Evolutionary conservation across 2,797 vertebrate genomes (phyloP), one percentile per base, ranked within the genome.

Genomic region (Saxicola maurus): DNA sequence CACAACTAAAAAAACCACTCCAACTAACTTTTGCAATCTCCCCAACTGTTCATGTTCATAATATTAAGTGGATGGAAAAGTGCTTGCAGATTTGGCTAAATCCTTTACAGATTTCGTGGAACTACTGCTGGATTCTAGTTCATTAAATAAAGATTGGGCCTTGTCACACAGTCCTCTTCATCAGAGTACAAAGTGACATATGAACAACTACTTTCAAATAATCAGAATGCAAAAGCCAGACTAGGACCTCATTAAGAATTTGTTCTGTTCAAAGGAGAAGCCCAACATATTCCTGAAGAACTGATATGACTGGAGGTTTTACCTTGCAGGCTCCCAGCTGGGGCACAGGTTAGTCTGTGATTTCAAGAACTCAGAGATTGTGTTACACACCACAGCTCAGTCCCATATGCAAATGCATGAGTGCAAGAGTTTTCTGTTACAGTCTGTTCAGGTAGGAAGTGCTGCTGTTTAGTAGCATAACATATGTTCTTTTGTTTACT

Each of bases 401-500:
- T 30, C 55, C 73, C 33, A 27, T 2, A 13, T 53, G 69, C 13
- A 40, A 62, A 31, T 19, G 13, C 51, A 27, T 0, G 6, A 68
- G 13, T 30, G 13, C 11, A 25, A 9, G 24, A 43, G 59, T 23
- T 56, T 53, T 80, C 28, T 52, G 3, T 38, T 45, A 8, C 62
- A 45, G n/a, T n/a, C 51, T 80, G 59, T 66, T 94, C 64, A 77
- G 52, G 9, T 38, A n/a, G n/a, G 45, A 81, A 66, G 16, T 38
- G 31, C 20, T 81, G 66, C 45, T 87, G 1, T 66, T 83, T 46
- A 53, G 71, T 55, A 74, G 67, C 31, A 11, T 18, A 61, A 59
- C 87, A 80, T 74, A 84, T 75, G 66, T 90, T 92, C 48, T 72
- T 65, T 74, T 90, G 73, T 89, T 92, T 91, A 72, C 73, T 67